Evolutionary conservation across 2,113 vertebrate species (phyloP), one percentile per base, ranked within the genome.

Genomic region (Stegastes partitus): DNA sequence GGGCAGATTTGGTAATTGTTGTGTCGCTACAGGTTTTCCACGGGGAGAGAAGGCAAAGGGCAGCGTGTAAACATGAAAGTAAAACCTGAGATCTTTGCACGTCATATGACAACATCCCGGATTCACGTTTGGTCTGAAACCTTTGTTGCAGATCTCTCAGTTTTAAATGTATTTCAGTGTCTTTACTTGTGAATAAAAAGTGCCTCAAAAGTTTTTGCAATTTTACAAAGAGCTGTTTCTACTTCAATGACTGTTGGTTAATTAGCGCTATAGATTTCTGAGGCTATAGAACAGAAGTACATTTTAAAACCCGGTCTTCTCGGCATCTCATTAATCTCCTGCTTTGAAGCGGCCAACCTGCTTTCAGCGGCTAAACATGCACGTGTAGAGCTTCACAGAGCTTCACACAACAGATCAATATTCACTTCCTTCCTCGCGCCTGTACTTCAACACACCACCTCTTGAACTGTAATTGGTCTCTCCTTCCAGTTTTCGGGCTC

Each of bases 11-110:
- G 57, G 28, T 86, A 77, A 74, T 84, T 69, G 71, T 67, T 56
- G 39, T 51, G 69, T 75, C 22, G 5, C 77, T 72, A 55, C 69
- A 57, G 80, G 61, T 44, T 82, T 73, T 89, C 82, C 66, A 34
- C 23, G 45, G 85, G 75, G 85, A 81, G 66, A 39, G 45, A 42
- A 86, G 85, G 58, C 82, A 89, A 85, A 88, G 86, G 87, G 57
- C 84, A 83, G 56, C 44, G 74, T 88, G 85, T 87, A 77, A 83
- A 88, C 74, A 87, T 72, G 37, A 89, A 84, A 80, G 69, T 66
- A 67, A 87, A 82, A 83, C 74, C 62, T 80, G 57, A 83, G 69
- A 63, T 74, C 77, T 80, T 51, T 75, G 44, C 34, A 74, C 54
- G 49, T 5, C 42, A 72, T 59, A 44, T 44, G 58, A 59, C 19